Evolutionary conservation across 2,888 invertebrate genomes (phyloP).

Genomic region (Odontothrips loti): DNA sequence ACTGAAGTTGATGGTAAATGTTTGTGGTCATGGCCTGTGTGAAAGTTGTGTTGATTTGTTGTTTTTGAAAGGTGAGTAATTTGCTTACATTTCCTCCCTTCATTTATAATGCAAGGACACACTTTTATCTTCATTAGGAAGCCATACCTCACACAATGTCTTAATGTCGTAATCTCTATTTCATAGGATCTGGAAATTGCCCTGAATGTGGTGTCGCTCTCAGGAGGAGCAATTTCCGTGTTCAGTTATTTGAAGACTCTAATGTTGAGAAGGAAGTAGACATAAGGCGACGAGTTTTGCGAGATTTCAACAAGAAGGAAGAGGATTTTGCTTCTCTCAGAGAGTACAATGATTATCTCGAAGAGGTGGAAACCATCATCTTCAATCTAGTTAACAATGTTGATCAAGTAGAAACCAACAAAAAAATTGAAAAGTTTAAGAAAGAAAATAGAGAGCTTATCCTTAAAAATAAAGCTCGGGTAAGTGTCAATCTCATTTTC

Average conservation of each 20-base stretch:
- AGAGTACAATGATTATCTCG: conserved; percentile 95
- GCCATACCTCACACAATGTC: not conserved
- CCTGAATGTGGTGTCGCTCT: conserved; percentile 89
- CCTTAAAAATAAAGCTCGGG: conserved; percentile 65
- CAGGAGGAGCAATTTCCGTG: conserved; percentile 82
- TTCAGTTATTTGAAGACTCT: conserved; percentile 95
- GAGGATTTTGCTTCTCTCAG: conserved; percentile 80
- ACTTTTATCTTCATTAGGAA: conserved; percentile 7
- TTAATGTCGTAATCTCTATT: conserved; percentile 32
- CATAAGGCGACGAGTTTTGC: conserved; percentile 79
- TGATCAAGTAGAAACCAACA: conserved; percentile 82
- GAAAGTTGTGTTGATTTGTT: conserved; percentile 95
- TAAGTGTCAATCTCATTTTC: conserved; percentile 42
- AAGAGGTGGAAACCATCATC: conserved; percentile 88
- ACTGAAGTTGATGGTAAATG: conserved; percentile 94
- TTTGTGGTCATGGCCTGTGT: conserved; percentile 96
- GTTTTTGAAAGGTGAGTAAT: conserved; percentile 78
- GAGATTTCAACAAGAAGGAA: conserved; percentile 91
- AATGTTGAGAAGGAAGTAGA: conserved; percentile 97
- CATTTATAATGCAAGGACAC: conserved; percentile 9
- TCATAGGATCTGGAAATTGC: conserved; percentile 83
- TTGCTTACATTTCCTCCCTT: not conserved
- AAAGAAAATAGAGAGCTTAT: conserved; percentile 83
- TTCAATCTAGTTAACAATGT: conserved; percentile 87
- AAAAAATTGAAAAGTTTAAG: conserved; percentile 85